Evolutionary conservation across 2,113 vertebrate genomes (phyloP).

Genomic region (Nannospalax galili): DNA sequence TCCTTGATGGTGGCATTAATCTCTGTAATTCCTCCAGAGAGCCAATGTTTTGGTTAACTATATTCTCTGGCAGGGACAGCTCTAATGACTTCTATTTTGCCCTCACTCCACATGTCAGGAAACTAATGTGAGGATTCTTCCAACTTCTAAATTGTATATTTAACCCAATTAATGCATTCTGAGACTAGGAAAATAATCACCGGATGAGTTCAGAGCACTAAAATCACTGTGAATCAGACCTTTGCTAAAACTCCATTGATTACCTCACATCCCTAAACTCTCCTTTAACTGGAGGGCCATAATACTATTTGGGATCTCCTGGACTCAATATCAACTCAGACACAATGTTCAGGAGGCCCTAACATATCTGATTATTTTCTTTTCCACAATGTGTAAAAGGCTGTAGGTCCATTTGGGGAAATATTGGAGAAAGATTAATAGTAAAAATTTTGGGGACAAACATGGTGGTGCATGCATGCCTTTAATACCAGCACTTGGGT

Average conservation of each 20-base stretch:
- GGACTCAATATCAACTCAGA: neutral
- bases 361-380: neutral
- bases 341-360: neutral
- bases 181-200: neutral
- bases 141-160: neutral
- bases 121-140: neutral
- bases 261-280: neutral
- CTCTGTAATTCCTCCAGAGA: neutral
- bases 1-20: neutral
- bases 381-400: neutral
- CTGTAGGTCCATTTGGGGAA: neutral
- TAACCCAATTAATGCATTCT: neutral
- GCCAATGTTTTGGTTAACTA: neutral
- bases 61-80: neutral
- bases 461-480: neutral
- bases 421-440: neutral
- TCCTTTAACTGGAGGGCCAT: neutral
- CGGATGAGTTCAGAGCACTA: neutral
- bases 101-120: neutral
- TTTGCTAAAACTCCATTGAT: neutral
- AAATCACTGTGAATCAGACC: neutral
- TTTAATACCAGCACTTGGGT: neutral
- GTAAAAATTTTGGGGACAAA: neutral
- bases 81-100: neutral
- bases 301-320: neutral